These are phyloP conservation scores for Pachyuromys duprasi DNA, from an alignment of 2,797 vertebrate species.

Conservation along the genomic window DNA sequence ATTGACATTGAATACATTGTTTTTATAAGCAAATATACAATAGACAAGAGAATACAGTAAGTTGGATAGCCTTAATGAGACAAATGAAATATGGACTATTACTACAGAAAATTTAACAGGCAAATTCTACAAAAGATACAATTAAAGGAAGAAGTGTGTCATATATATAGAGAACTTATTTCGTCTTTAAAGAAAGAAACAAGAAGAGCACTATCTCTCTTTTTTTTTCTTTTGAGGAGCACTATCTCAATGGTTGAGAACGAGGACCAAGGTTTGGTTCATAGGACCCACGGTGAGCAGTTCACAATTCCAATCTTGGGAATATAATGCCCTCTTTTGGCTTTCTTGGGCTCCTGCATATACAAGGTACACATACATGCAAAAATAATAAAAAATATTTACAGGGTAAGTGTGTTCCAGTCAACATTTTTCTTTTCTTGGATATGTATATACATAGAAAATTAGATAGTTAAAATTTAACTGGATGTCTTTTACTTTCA, in stretches of 20 bases:
- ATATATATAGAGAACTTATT: constrained; percentile 37
- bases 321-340: too few species aligned
- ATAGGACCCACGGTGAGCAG: not conserved
- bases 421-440: constrained; percentile 51
- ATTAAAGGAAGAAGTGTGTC: not conserved
- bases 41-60: constrained; percentile 30
- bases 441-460: not conserved
- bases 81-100: not conserved
- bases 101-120: constrained; percentile 37
- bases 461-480: constrained; percentile 57
- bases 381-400: not conserved
- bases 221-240: too few species aligned
- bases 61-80: not conserved
- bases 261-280: not conserved
- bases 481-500: constrained; percentile 49
- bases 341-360: not conserved
- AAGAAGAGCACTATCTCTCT: too few species aligned
- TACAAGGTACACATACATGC: too few species aligned
- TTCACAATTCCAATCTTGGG: not conserved
- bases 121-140: constrained; percentile 20
- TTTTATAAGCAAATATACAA: constrained; percentile 34
- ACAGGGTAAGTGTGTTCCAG: constrained; percentile 5
- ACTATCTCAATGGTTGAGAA: not conserved
- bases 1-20: constrained; percentile 18
- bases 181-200: constrained; percentile 28